Evolutionary conservation across 2,888 invertebrate genomes (phyloP).

Genomic region (Eupithecia exiguata): DNA sequence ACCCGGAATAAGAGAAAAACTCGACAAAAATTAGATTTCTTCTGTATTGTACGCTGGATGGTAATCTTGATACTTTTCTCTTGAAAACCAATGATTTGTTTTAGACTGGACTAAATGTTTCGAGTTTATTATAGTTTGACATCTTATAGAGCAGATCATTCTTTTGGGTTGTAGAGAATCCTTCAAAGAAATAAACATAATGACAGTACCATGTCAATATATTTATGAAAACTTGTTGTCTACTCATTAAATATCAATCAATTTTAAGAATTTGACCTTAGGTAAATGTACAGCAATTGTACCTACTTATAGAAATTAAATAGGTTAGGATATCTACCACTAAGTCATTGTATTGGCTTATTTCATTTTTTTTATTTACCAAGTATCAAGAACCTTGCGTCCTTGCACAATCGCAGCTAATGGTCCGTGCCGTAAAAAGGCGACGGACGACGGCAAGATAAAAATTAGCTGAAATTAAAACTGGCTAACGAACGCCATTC

Average conservation of each 20-base stretch:
- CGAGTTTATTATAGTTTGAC: background rate
- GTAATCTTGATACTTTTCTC: constrained; percentile 63
- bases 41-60: constrained; percentile 49
- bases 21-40: constrained; percentile 81
- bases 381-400: constrained; percentile 61
- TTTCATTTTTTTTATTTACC: background rate
- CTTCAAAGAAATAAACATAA: too few relatives aligned
- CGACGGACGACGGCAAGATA: constrained; percentile 73
- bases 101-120: background rate
- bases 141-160: background rate
- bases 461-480: constrained; percentile 85
- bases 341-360: too few relatives aligned
- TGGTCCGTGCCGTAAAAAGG: constrained; percentile 79
- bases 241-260: too few relatives aligned
- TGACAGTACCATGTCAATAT: too few relatives aligned
- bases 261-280: too few relatives aligned
- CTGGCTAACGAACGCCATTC: constrained; percentile 82
- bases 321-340: too few relatives aligned
- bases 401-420: constrained; percentile 61
- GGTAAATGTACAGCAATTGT: too few relatives aligned
- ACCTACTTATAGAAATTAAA: too few relatives aligned
- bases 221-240: too few relatives aligned
- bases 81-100: background rate
- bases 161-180: too few relatives aligned
- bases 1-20: constrained; percentile 77